Percentiles rank a stretch among this genome's conserved stretches.
Conservation (phyloP, 92 coral and sea anemone species). For the Blastomussa wellsi region DNA sequence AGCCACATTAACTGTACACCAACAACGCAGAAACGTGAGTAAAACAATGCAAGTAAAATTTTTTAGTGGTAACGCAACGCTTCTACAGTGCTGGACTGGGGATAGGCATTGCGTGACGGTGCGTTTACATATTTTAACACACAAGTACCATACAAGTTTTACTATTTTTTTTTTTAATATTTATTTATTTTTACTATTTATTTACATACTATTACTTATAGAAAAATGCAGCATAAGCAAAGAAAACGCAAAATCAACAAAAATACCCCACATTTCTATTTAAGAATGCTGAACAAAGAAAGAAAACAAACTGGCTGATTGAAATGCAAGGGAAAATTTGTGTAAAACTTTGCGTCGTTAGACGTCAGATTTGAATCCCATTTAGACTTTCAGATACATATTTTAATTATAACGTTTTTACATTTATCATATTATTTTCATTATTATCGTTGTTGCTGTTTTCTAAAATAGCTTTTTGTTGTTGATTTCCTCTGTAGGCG, state of each 20-base stretch:
- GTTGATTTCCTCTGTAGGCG: not conserved
- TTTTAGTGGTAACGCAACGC: not conserved
- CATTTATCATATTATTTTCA: not conserved
- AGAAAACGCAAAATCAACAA: too few relatives aligned
- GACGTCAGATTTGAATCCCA: not conserved
- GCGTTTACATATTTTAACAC: too few relatives aligned
- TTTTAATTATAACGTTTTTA: not conserved
- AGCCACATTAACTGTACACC: conserved; percentile 18
- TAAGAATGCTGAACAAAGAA: too few relatives aligned
- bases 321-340: too few relatives aligned
- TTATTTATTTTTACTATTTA: too few relatives aligned
- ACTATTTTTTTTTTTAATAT: too few relatives aligned
- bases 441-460: not conserved
- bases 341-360: too few relatives aligned
- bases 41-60: not conserved
- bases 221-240: too few relatives aligned
- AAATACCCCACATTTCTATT: too few relatives aligned
- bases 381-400: not conserved
- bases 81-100: not conserved
- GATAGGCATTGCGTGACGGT: not conserved
- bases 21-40: conserved; percentile 35
- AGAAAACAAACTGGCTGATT: too few relatives aligned
- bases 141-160: too few relatives aligned
- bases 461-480: not conserved
- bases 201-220: too few relatives aligned